phyloP scores from a whole-genome alignment of 2,113 vertebrate genomes.

The Passer montanus region DNA sequence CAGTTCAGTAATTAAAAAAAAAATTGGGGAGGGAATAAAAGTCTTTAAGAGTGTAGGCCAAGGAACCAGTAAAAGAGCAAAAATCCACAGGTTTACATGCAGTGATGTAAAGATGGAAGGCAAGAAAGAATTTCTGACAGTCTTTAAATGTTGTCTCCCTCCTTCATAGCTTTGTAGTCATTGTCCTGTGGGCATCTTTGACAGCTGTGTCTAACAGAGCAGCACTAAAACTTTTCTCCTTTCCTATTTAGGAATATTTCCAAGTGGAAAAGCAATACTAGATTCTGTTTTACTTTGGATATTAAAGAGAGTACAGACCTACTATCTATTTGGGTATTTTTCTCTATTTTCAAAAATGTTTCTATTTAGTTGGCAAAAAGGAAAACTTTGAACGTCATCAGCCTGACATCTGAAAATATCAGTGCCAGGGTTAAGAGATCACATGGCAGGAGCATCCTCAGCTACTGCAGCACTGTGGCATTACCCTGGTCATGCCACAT shows the following conservation, averaged over 20 bases:
- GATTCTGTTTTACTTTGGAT: neutral
- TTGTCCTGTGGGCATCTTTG: neutral
- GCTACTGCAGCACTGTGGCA: neutral
- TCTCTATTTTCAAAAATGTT: neutral
- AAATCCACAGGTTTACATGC: neutral
- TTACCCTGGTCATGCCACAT: neutral
- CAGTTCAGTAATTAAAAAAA: neutral
- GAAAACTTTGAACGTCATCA: neutral
- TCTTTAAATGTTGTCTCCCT: neutral
- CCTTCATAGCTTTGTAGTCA: neutral
- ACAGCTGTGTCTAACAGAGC: neutral
- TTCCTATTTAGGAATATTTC: neutral
- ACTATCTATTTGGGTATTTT: neutral
- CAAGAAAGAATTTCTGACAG: neutral
- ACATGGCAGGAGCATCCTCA: neutral
- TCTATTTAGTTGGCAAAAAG: neutral
- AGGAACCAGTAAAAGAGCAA: neutral
- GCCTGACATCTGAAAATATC: neutral
- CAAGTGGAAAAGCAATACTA: neutral
- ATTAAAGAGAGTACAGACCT: neutral
- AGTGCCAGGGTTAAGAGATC: no score
- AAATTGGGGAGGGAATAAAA: neutral
- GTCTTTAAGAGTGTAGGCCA: neutral
- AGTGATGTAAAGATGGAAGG: rapidly evolving
- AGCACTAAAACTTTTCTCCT: neutral